Evolutionary conservation across 2,113 vertebrate species (phyloP).

Genomic region (Myxocyprinus asiaticus): DNA sequence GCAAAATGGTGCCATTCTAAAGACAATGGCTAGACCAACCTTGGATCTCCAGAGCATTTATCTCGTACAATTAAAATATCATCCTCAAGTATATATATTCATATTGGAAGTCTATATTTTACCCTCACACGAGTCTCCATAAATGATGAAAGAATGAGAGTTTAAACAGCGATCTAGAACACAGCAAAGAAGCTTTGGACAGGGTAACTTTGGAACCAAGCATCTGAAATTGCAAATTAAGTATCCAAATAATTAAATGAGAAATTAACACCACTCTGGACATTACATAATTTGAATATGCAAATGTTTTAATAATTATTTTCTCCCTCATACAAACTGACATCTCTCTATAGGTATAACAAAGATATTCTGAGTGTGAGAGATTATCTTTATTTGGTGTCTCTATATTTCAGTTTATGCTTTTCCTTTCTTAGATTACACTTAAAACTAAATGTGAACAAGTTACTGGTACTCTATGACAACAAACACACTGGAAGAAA

Average conservation of each 20-base stretch:
- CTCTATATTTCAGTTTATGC: slow-evolving; percentile 31
- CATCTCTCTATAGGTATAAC: slow-evolving; percentile 71
- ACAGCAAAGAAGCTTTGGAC: slow-evolving; percentile 54
- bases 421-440: slow-evolving; percentile 34
- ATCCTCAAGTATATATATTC: neutral
- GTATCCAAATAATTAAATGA: slow-evolving; percentile 70
- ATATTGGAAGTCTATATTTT: slow-evolving; percentile 27
- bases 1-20: neutral
- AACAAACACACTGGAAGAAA: neutral
- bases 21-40: neutral
- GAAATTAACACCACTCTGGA: slow-evolving; percentile 68
- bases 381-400: slow-evolving; percentile 44
- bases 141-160: slow-evolving; percentile 37
- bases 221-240: slow-evolving; percentile 72
- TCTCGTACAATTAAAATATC: neutral
- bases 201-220: slow-evolving; percentile 67
- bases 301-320: slow-evolving; percentile 42
- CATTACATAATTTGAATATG: slow-evolving; percentile 61
- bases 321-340: slow-evolving; percentile 71
- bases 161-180: slow-evolving; percentile 49
- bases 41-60: neutral
- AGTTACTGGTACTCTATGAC: slow-evolving; percentile 31
- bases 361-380: slow-evolving; percentile 43
- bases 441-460: slow-evolving; percentile 43
- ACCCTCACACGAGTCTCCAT: neutral